phyloP scores from a whole-genome alignment of 1,140 invertebrate genomes.

The Paralvinella palmiformis region DNA sequence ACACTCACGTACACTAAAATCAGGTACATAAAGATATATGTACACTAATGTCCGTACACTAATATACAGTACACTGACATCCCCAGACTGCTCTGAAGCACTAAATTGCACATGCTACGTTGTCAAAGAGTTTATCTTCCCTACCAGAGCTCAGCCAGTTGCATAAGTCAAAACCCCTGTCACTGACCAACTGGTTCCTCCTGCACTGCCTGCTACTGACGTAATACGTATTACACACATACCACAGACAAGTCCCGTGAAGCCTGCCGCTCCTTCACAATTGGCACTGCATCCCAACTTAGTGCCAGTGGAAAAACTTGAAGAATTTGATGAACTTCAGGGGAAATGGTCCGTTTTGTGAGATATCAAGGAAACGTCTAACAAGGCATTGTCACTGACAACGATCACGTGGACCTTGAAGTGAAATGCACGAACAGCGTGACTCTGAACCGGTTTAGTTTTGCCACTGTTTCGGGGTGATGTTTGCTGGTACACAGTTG shows the following conservation, averaged over 20 bases:
- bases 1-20: too few species aligned
- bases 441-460: not conserved
- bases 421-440: conserved; percentile 7
- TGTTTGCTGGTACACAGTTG: conserved; percentile 3
- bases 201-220: not conserved
- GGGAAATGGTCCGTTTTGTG: conserved; percentile 8
- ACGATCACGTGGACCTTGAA: not conserved
- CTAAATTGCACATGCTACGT: not conserved
- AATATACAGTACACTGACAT: too few species aligned
- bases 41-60: too few species aligned
- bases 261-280: conserved; percentile 1
- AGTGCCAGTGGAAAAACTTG: conserved; percentile 4
- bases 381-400: conserved; percentile 1
- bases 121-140: not conserved
- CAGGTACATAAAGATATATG: too few species aligned
- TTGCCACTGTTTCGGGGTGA: not conserved
- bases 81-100: too few species aligned
- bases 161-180: not conserved
- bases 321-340: not conserved
- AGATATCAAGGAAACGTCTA: not conserved
- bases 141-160: conserved; percentile 3
- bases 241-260: not conserved
- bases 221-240: not conserved
- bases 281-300: not conserved
- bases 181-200: conserved; percentile 3